Evolutionary conservation across 2,888 invertebrate genomes (phyloP).

Genomic region (Drosophila birchii): DNA sequence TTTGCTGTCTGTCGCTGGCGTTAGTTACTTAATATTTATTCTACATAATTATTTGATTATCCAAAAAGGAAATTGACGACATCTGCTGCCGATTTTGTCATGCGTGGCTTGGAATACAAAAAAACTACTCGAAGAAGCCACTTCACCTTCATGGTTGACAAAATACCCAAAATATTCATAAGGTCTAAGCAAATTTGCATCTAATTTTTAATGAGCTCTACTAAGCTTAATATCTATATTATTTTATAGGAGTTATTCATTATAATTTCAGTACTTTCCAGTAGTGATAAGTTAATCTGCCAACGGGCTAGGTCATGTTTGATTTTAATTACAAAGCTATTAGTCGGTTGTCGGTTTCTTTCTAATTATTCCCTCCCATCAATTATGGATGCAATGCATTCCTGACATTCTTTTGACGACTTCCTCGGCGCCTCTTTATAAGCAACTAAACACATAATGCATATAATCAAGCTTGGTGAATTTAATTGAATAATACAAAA

Average conservation of each 20-base stretch:
- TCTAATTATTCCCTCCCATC: conserved; percentile 31
- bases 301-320: conserved; percentile 9
- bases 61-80: conserved; percentile 78
- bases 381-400: conserved; percentile 38
- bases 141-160: conserved; percentile 77
- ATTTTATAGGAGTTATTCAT: conserved; percentile 22
- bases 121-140: conserved; percentile 22
- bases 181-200: conserved; percentile 39
- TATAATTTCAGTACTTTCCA: conserved; percentile 1
- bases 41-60: conserved; percentile 77
- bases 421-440: conserved; percentile 25
- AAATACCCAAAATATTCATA: conserved; percentile 46
- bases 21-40: conserved; percentile 76
- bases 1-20: conserved; percentile 36
- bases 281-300: conserved; percentile 4
- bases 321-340: conserved; percentile 8
- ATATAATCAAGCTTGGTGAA: neutral
- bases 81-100: conserved; percentile 68
- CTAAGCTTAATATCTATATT: conserved; percentile 70
- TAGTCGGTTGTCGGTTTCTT: conserved; percentile 17
- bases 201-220: conserved; percentile 64
- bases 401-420: conserved; percentile 27
- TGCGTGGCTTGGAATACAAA: conserved; percentile 73
- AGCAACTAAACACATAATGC: conserved; percentile 6
- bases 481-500: too few species aligned